A percentile compares a stretch with the other conserved stretches of the same genome.
Conservation (phyloP, 2,888 invertebrate genomes). For the Heteromurus nitidus region DNA sequence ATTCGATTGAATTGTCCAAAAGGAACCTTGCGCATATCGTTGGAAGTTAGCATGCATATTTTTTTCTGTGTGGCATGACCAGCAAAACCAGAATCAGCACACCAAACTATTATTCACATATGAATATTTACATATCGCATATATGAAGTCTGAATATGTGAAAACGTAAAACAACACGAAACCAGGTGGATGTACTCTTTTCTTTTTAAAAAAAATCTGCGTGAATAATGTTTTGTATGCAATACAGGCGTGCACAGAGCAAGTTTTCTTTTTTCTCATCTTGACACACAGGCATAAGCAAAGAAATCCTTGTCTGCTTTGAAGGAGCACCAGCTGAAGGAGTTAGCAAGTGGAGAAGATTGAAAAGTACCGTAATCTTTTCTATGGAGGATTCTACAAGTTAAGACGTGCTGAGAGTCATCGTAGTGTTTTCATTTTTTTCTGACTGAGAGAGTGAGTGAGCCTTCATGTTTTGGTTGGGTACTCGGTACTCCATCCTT, state of each 20-base stretch:
- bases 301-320: slow-evolving; percentile 31
- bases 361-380: slow-evolving; percentile 63
- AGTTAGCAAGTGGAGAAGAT: slow-evolving; percentile 44
- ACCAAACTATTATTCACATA: slow-evolving; percentile 13
- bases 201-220: slow-evolving; percentile 54
- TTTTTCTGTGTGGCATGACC: slow-evolving; percentile 52
- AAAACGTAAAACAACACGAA: slow-evolving; percentile 28
- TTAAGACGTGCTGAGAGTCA: slow-evolving; percentile 35
- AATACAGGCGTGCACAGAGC: slow-evolving; percentile 54
- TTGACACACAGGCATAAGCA: slow-evolving; percentile 5
- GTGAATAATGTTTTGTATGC: slow-evolving; percentile 56
- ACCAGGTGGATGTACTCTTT: slow-evolving; percentile 64
- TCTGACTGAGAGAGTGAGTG: slow-evolving; percentile 9
- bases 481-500: slow-evolving; percentile 34
- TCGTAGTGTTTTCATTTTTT: slow-evolving; percentile 28
- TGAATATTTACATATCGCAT: slow-evolving; percentile 31
- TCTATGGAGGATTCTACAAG: slow-evolving; percentile 62
- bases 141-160: slow-evolving; percentile 6
- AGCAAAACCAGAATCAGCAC: slow-evolving; percentile 63
- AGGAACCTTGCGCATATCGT: slow-evolving; percentile 24
- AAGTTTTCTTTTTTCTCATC: slow-evolving; percentile 48
- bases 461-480: slow-evolving; percentile 50
- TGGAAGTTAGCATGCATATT: slow-evolving; percentile 31
- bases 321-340: slow-evolving; percentile 15
- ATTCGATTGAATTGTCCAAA: slow-evolving; percentile 51